Conservation (phyloP, 2,113 vertebrate genomes). For the Protobothrops flavoviridis region DNA sequence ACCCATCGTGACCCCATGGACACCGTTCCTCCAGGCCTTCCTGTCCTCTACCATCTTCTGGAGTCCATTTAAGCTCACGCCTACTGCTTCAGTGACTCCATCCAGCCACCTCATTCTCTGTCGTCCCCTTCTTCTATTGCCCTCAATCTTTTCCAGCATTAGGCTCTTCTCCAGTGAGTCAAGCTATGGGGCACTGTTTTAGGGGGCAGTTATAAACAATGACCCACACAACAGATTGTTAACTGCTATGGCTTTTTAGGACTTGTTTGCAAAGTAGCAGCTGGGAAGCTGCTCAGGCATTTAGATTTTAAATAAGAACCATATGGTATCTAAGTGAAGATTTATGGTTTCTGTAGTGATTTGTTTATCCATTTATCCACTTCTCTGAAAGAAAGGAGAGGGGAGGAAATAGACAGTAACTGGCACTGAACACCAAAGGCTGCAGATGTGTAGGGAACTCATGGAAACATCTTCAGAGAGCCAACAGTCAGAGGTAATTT, state of each 20-base stretch:
- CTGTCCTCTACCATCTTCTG: no score
- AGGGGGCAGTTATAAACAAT: no score
- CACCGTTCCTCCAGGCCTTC: no score
- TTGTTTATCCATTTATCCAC: not conserved
- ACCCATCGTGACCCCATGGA: no score
- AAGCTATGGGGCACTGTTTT: no score
- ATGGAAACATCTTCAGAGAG: not conserved
- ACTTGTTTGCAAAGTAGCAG: not conserved
- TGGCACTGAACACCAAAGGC: not conserved
- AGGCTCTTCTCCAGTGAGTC: no score
- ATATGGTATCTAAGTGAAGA: not conserved
- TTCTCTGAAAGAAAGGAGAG: constrained; percentile 5
- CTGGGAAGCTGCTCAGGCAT: not conserved
- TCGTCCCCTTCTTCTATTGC: no score
- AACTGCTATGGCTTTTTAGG: not conserved
- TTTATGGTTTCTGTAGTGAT: not conserved
- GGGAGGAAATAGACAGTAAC: not conserved
- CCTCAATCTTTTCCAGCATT: no score
- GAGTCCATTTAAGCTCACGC: no score
- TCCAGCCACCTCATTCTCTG: no score
- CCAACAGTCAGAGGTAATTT: not conserved
- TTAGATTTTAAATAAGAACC: not conserved
- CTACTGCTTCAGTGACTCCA: no score
- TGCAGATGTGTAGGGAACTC: not conserved
- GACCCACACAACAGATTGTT: no score